Evolutionary conservation across 2,113 vertebrate genomes (phyloP).

Genomic region (Entelurus aequoreus): DNA sequence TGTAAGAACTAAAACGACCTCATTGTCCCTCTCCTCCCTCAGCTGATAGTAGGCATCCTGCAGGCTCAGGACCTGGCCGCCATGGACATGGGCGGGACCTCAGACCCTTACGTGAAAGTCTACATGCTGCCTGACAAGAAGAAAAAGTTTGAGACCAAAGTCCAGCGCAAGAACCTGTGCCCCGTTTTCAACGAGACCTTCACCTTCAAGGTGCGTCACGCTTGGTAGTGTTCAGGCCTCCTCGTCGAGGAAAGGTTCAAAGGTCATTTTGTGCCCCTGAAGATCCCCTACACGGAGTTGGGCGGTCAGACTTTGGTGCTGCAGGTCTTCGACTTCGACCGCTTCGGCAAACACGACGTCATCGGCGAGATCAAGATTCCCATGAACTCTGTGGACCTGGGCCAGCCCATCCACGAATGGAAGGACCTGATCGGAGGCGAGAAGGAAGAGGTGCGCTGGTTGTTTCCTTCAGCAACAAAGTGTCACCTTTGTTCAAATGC

Average conservation of each 20-base stretch:
- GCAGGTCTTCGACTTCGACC: conserved; percentile 88
- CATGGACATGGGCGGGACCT: conserved; percentile 87
- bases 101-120: conserved; percentile 87
- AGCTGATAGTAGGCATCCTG: conserved; percentile 85
- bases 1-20: background rate
- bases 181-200: conserved; percentile 87
- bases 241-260: background rate
- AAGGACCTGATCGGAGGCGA: conserved; percentile 79
- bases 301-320: conserved; percentile 83
- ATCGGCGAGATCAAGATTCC: conserved; percentile 84
- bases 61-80: conserved; percentile 83
- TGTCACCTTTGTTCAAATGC: too few relatives aligned
- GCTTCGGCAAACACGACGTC: conserved; percentile 86
- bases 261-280: background rate
- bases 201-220: conserved; percentile 77
- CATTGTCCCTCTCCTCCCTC: background rate
- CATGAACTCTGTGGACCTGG: conserved; percentile 84
- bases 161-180: conserved; percentile 86
- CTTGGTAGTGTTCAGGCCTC: background rate
- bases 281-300: conserved; percentile 86
- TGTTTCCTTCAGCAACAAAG: background rate
- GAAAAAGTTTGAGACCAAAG: conserved; percentile 86
- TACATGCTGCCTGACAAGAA: conserved; percentile 88
- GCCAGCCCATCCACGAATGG: conserved; percentile 82
- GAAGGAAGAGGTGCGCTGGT: conserved; percentile 77